Evolutionary conservation across 2,888 invertebrate genomes (phyloP), one percentile per base, ranked within the genome.

Genomic region (Sarcophaga caerulescens): DNA sequence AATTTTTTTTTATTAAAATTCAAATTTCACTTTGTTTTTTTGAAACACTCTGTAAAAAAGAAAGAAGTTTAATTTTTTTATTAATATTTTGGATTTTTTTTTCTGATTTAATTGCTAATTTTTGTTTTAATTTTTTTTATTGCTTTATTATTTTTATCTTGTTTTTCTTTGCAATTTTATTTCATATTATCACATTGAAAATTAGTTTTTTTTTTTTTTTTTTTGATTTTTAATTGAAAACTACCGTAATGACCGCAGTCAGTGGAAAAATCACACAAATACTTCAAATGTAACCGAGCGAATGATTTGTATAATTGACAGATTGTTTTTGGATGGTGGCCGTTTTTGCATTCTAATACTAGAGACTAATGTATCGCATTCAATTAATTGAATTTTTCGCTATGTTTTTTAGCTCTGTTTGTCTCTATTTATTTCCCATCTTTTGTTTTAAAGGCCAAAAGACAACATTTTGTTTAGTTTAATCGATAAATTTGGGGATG

Each of bases 241-340:
- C 78, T 68, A 81, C 81, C 81, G 86, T 81, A 81, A 68, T 75
- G 86, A 81, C 86, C 84, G 81, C 86, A 75, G 57, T 71, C 70
- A 75, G 80, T 68, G 21, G 76, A 66, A 71, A 85, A 85, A 65
- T 77, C 85, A 84, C 78, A 86, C 81, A 81, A 86, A 81, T 75
- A 60, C 70, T 78, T 81, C 75, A 68, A 81, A 86, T 65, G 86
- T 78, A 84, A 84, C 71, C 81, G 75, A 86, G 57, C 75, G 81
- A 86, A 80, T 82, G 83, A 83, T 69, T 65, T 25, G 45, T 62
- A 65, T 81, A 86, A 86, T 84, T 84, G 86, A 81, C 84, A 81
- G 84, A 78, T 84, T 66, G 70, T 75, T 81, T 81, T 60, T 78
- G 2, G 8, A 35, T 35, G 35, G 35, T 78, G 75, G 70, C 81